Evolutionary conservation across 2,113 vertebrate species (phyloP), one percentile per base, ranked within the genome.

Genomic region (Pedionomus torquatus): DNA sequence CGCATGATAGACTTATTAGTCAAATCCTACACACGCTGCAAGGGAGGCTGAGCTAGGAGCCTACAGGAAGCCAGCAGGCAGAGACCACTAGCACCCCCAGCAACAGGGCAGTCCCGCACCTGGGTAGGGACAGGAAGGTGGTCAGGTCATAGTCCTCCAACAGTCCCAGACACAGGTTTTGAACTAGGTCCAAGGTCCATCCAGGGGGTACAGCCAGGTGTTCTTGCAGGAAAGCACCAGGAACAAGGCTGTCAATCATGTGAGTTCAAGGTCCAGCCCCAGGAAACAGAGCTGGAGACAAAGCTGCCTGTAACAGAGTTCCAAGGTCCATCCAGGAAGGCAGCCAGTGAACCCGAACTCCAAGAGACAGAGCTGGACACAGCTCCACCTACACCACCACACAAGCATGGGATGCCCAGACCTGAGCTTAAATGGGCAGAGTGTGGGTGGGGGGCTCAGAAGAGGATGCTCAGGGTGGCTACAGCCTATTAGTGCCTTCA

Each of bases 311-410:
- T 3, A 52, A 31, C 1, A 1, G 5, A 33, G 44, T 49, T 52
- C 54, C 35, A 80, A 55, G 49, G 49, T 57, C 35, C 49, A 0
- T 0, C 6, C 80, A 83, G 72, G 24, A 69, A 44, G 18, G 71
- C 44, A 91, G 63, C 24, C 52, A 66, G 70, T 3, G 13, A 76
- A 79, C 10, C 25, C 0, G 0, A 43, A 7, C 35, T 57, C 39
- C 66, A 48, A 61, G 41, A 64, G 41, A 30, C 7, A 55, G 39
- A 91, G 39, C 12, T 46, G 57, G 44, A 65, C 4, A 2, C 39
- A 78, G 44, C 23, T n/a, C 23, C 12, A 64, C 5, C 0, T 13
- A 26, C 46, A 84, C 0, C 1, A 43, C 26, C 11, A 3, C 0
- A 1, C 43, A 48, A 57, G 20, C 30, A 44, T 1, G 19, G 51